Evolutionary conservation across 2,797 vertebrate genomes (phyloP).

Genomic region (Myotis myotis): DNA sequence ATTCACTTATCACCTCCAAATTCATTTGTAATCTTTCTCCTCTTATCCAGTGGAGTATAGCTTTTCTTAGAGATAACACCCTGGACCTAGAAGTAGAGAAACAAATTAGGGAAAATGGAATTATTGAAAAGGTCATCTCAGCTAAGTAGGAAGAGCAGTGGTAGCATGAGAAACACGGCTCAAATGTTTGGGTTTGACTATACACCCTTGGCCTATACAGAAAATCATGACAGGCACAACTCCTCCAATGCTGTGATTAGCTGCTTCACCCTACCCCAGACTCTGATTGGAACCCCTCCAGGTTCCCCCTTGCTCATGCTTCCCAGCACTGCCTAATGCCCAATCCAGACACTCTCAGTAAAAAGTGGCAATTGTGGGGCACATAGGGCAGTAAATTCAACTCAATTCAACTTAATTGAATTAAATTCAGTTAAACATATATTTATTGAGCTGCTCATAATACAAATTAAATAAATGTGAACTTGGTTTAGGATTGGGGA

Average conservation of each 20-base stretch:
- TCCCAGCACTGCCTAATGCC: neutral
- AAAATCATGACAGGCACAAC: neutral
- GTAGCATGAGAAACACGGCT: neutral
- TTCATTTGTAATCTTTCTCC: neutral
- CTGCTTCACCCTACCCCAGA: neutral
- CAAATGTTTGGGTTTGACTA: neutral
- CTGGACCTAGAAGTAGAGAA: neutral
- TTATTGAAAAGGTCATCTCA: neutral
- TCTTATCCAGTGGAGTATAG: neutral
- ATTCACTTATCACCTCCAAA: neutral
- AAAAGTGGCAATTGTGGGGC: neutral
- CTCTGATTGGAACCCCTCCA: neutral
- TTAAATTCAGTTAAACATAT: neutral
- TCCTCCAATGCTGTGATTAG: neutral
- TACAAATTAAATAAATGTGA: neutral
- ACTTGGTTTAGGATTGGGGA: neutral
- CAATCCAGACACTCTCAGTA: neutral
- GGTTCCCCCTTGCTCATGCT: neutral
- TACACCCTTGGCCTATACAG: neutral
- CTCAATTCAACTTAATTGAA: neutral
- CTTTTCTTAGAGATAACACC: neutral
- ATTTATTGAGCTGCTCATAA: neutral
- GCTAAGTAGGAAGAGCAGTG: neutral
- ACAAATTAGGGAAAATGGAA: neutral
- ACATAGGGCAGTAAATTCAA: neutral